Percentiles rank a stretch among this genome's conserved stretches.
Conservation (phyloP, 64 coral and sea anemone genomes). For the Montipora capricornis region DNA sequence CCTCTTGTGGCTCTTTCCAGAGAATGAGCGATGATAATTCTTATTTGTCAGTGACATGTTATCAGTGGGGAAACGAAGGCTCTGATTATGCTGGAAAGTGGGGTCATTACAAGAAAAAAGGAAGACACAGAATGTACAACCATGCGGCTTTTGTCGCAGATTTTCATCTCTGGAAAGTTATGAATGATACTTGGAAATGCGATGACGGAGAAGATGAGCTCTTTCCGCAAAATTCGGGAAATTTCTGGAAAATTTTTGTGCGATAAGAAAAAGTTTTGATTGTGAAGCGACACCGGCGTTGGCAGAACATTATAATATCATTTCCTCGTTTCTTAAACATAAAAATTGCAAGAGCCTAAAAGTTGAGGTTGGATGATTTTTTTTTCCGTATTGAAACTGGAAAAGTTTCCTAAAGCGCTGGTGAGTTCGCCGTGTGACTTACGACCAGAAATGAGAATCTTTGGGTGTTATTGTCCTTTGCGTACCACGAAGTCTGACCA, state of each 20-base stretch:
- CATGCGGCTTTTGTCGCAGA: not conserved
- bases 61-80: slow-evolving; percentile 2
- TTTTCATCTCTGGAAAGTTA: not conserved
- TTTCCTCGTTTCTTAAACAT: too few relatives aligned
- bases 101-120: not conserved
- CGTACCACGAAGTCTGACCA: too few relatives aligned
- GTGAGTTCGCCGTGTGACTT: too few relatives aligned
- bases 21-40: slow-evolving; percentile 13
- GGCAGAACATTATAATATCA: too few relatives aligned
- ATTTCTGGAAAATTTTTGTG: slow-evolving; percentile 61
- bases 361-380: too few relatives aligned
- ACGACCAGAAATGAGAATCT: too few relatives aligned
- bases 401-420: too few relatives aligned
- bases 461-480: too few relatives aligned
- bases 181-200: not conserved
- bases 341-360: too few relatives aligned
- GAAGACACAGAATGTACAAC: not conserved
- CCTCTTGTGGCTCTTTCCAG: slow-evolving; percentile 29
- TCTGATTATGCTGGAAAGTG: slow-evolving; percentile 27
- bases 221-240: not conserved
- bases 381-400: too few relatives aligned
- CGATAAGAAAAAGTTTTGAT: not conserved
- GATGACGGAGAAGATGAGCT: not conserved
- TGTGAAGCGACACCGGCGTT: too few relatives aligned
- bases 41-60: not conserved